Evolutionary conservation across 2,113 vertebrate genomes (phyloP), one percentile per base, ranked within the genome.

Genomic region (Corythaeola cristata): DNA sequence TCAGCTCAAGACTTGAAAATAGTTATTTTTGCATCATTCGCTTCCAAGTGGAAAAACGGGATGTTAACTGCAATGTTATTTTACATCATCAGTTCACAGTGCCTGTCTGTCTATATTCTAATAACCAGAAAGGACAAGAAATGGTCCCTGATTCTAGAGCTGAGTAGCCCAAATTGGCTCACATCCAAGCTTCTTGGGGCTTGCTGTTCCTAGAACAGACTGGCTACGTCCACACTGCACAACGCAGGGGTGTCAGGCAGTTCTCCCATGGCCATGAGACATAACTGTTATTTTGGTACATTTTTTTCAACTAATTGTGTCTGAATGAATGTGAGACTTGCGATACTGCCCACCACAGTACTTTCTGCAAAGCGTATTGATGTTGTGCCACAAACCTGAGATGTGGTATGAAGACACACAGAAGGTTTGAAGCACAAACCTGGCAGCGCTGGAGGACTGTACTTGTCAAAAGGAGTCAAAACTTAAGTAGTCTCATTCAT

Each of bases 381-480:
- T 26, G 7, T 0, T 79, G 41, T 47, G 26, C 47, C 83, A 0
- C 66, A 75, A 71, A 69, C 9, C 9, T 47, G 23, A 49, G 17
- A 28, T 56, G 5, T 30, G 44, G 6, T 45, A 45, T n/a, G 33
- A 58, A 63, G 44, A 33, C 15, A 16, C 11, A 8, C 17, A 72
- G 32, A 66, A 18, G 22, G 5, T 56, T 52, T 71, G 62, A 87
- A 75, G 33, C 16, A 41, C 3, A 50, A 64, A 26, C 0, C 1
- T 1, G 0, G 15, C 22, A 60, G 28, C 11, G 1, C 8, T 83
- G 60, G 18, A 72, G 8, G 7, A 35, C 23, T 50, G 21, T 15
- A 47, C 7, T 4, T 2, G 10, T 75, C 66, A 12, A 71, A 71
- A 75, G 33, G 8, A 87, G 8, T 53, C 11, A 52, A 49, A 47